Conservation (phyloP, 2,888 invertebrate species). For the Notodonta dromedarius region DNA sequence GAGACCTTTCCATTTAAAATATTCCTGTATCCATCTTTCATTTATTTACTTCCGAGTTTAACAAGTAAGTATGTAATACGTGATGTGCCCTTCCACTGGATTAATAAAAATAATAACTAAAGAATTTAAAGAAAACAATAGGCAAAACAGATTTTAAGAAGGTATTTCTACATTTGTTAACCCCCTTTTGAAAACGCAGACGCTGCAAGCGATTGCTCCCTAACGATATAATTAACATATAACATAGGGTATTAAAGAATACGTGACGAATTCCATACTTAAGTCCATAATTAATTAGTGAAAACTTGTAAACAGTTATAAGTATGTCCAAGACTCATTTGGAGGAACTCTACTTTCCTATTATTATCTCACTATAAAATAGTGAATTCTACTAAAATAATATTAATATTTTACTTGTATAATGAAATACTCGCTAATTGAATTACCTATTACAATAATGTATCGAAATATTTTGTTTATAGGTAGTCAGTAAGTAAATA, state of each 20-base stretch:
- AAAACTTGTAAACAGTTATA: too few species aligned
- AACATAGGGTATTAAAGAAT: too few species aligned
- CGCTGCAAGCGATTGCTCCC: too few species aligned
- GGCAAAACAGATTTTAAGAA: too few species aligned
- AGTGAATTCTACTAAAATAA: conserved; percentile 38
- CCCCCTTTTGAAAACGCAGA: background rate
- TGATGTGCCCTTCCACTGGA: conserved; percentile 33
- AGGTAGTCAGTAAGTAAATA: conserved; percentile 39
- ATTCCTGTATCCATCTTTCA: conserved; percentile 21
- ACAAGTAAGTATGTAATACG: conserved; percentile 40
- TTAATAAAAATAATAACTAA: background rate
- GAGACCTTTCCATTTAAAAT: conserved; percentile 1
- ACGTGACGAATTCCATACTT: too few species aligned
- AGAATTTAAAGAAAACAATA: too few species aligned
- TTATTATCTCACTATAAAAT: conserved; percentile 57
- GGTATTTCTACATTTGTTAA: background rate
- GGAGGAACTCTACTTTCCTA: too few species aligned
- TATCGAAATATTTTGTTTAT: conserved; percentile 33
- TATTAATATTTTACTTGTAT: conserved; percentile 22
- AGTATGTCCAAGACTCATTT: too few species aligned
- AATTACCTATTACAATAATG: conserved; percentile 37
- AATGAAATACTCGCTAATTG: conserved; percentile 61
- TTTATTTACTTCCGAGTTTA: conserved; percentile 9
- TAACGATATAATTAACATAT: too few species aligned
- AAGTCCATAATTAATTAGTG: too few species aligned